phyloP scores from a whole-genome alignment of 2,888 invertebrate genomes.

The Tuta absoluta region DNA sequence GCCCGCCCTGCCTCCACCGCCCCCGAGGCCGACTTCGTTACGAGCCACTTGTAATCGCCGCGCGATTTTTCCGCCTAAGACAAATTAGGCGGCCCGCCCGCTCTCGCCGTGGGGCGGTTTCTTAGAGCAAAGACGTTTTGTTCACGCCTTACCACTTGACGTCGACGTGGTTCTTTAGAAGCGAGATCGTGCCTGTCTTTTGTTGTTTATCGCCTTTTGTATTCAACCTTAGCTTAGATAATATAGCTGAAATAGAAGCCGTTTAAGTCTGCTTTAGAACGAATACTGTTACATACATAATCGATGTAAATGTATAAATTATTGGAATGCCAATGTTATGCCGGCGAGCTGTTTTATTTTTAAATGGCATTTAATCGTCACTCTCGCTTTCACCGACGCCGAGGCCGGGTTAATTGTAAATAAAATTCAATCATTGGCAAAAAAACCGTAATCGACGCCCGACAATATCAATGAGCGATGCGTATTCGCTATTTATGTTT shows the following conservation, averaged over 20 bases:
- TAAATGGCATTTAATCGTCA: constrained; percentile 80
- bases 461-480: constrained; percentile 73
- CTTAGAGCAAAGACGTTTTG: constrained; percentile 61
- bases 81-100: constrained; percentile 77
- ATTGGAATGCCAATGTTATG: constrained; percentile 62
- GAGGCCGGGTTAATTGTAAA: constrained; percentile 78
- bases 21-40: constrained; percentile 75
- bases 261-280: constrained; percentile 1
- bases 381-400: constrained; percentile 71
- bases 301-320: constrained; percentile 50
- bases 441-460: constrained; percentile 73
- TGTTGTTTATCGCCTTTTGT: constrained; percentile 29
- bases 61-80: constrained; percentile 81
- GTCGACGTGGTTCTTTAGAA: constrained; percentile 17
- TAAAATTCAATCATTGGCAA: constrained; percentile 81
- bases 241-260: constrained; percentile 2
- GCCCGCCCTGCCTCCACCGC: constrained; percentile 43
- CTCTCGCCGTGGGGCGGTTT: constrained; percentile 68
- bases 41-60: constrained; percentile 81
- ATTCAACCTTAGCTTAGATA: background rate
- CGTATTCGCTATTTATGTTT: constrained; percentile 39
- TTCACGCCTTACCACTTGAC: constrained; percentile 52
- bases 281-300: constrained; percentile 33
- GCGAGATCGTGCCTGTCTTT: constrained; percentile 24
- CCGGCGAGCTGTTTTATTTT: constrained; percentile 76